These are phyloP conservation scores for Eulithis testata DNA, from an alignment of 2,888 invertebrate genomes.

Conservation along the genomic window DNA sequence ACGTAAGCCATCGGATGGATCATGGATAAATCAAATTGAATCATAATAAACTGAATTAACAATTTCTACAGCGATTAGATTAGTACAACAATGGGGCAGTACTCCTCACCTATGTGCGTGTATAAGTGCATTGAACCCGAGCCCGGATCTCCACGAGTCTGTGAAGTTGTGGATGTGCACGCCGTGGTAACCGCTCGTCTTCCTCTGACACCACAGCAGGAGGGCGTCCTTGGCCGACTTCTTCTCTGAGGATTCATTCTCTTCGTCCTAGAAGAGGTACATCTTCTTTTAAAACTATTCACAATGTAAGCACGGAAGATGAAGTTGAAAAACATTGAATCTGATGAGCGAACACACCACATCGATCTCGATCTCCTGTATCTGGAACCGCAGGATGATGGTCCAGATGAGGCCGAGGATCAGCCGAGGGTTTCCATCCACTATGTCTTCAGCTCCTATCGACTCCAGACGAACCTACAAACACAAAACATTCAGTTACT, in stretches of 20 bases:
- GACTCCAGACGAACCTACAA: slow-evolving; percentile 96
- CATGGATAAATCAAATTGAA: too few relatives aligned
- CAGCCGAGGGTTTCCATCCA: slow-evolving; percentile 98
- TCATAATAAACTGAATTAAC: too few relatives aligned
- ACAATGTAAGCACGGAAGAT: too few relatives aligned
- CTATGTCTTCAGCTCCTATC: slow-evolving; percentile 99
- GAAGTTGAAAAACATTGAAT: too few relatives aligned
- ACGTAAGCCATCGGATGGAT: too few relatives aligned
- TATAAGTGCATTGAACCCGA: slow-evolving; percentile 99
- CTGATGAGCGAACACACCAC: slow-evolving; percentile 87
- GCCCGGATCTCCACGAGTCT: slow-evolving; percentile 97
- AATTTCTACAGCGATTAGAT: too few relatives aligned
- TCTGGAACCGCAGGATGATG: slow-evolving; percentile 99
- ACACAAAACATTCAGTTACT: too few relatives aligned
- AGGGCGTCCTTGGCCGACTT: slow-evolving; percentile 99
- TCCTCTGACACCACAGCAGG: slow-evolving; percentile 98
- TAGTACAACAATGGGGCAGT: too few relatives aligned
- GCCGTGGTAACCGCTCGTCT: slow-evolving; percentile 96
- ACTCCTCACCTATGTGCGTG: slow-evolving; percentile 90
- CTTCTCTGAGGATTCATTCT: slow-evolving; percentile 98
- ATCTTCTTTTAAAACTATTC: too few relatives aligned
- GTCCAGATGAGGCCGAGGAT: slow-evolving; percentile 99
- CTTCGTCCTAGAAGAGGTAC: slow-evolving; percentile 89
- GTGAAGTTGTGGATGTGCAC: slow-evolving; percentile 96
- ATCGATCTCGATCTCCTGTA: slow-evolving; percentile 99